Base-by-base conservation (phyloP, 2,113 vertebrate species). In the Sturnira hondurensis region DNA sequence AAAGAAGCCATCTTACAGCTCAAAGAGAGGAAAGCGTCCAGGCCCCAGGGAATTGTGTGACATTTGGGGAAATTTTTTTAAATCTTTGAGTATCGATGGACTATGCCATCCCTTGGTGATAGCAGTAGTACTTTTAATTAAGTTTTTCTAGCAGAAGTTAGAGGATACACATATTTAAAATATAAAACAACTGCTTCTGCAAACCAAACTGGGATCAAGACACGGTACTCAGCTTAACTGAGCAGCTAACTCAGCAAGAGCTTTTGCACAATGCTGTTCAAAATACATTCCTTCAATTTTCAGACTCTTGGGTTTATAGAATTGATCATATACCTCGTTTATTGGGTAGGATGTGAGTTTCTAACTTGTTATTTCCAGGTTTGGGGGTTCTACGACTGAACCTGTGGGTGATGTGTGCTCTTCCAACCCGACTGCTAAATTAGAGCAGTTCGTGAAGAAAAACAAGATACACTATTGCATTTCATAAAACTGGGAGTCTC, bases 41-140 rank as follows among this genome's bases (percentile, higher is more conserved):
- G 95, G 82, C 96, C 96, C 91, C 82, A 86, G 83, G 93, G 52
- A 86, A 83, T 45, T 92, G 61, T 80, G 43, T 94, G 86, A 65
- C 43, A 73, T 90, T 93, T 56, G 13, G 77, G 19, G 22, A 97
- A 93, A 83, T 61, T 68, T 74, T 96, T 96, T 58, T 81, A 93
- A 94, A 96, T 97, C 94, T 81, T 70, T 38, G 71, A 92, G 71
- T 97, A 97, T 97, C 97, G 94, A 98, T 97, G 85, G 95, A 82
- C 4, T 24, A 91, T 96, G 96, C 93, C 68, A 96, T 94, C 86
- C 73, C 92, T 98, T 97, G 92, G 94, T 82, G 9, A 24, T 93
- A 91, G 89, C 73, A 19, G 15, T 80, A 77, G 95, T 98, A 97
- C 97, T 98, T 98, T 98, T 98, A 98, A 96, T 93, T 71, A 98